These are phyloP conservation scores for Osmerus eperlanus DNA, from an alignment of 2,113 vertebrate species.

Conservation along the genomic window DNA sequence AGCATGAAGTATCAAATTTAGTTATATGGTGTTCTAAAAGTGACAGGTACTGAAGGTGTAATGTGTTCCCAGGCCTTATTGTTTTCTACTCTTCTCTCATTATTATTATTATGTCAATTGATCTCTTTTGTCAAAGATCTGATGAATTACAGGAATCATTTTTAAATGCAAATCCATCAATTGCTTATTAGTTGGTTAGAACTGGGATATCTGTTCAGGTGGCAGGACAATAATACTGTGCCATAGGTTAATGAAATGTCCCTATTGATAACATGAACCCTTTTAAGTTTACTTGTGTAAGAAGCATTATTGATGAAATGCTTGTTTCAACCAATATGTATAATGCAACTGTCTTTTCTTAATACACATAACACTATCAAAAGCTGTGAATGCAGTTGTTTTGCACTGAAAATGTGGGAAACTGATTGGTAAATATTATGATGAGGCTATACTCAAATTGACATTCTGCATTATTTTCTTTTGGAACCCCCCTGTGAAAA, in stretches of 20 bases:
- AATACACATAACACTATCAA: constrained; percentile 33
- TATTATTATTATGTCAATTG: constrained; percentile 17
- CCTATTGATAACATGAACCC: constrained; percentile 1
- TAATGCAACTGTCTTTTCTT: constrained; percentile 9
- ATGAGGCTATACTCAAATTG: neutral
- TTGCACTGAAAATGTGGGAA: constrained; percentile 54
- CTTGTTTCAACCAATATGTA: constrained; percentile 4
- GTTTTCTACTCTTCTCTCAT: constrained; percentile 42
- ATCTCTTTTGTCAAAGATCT: constrained; percentile 6
- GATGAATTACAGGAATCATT: constrained; percentile 21
- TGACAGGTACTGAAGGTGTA: constrained; percentile 35
- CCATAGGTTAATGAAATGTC: no score
- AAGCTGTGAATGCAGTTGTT: constrained; percentile 35
- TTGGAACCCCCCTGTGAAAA: constrained; percentile 32
- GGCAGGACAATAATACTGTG: constrained; percentile 4
- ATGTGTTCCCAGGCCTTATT: constrained; percentile 57
- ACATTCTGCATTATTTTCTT: constrained; percentile 8
- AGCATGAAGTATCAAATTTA: neutral
- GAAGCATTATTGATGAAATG: neutral
- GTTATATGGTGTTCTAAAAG: constrained; percentile 7
- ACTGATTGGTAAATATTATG: constrained; percentile 7
- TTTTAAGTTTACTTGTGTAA: constrained; percentile 31
- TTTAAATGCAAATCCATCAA: constrained; percentile 4
- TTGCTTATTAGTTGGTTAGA: neutral
- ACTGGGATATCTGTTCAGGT: constrained; percentile 9